These are phyloP conservation scores for Iphiclides podalirius DNA, from an alignment of 2,888 invertebrate genomes.

Conservation along the genomic window DNA sequence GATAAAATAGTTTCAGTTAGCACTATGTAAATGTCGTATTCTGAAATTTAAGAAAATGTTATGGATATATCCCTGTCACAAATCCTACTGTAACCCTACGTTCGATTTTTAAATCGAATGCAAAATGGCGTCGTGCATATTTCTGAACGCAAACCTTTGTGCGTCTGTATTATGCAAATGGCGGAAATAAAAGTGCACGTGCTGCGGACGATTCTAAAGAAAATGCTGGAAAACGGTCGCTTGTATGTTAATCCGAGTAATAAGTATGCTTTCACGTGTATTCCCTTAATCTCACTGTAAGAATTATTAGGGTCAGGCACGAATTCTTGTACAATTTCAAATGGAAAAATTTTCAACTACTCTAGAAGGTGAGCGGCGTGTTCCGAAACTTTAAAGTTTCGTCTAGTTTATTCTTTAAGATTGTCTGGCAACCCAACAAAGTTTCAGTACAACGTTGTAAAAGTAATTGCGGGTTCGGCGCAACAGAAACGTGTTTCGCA, in stretches of 20 bases:
- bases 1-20: too few relatives aligned
- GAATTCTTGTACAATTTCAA: not conserved
- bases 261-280: not conserved
- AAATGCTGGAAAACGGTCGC: not conserved
- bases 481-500: not conserved
- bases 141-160: conserved; percentile 4
- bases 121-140: conserved; percentile 10
- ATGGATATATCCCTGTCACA: not conserved
- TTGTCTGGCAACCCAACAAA: conserved; percentile 4
- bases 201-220: not conserved
- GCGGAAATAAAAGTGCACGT: conserved; percentile 13
- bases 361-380: too few relatives aligned
- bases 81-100: not conserved
- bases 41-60: too few relatives aligned
- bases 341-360: not conserved
- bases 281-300: not conserved
- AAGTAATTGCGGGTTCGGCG: not conserved
- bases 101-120: not conserved
- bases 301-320: not conserved
- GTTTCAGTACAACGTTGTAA: conserved; percentile 5
- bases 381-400: conserved; percentile 14
- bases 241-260: not conserved
- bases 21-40: too few relatives aligned
- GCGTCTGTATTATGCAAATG: conserved; percentile 9
- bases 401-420: conserved; percentile 13